These are phyloP conservation scores for Lordiphosa clarofinis DNA, from an alignment of 1,140 invertebrate genomes.

Conservation along the genomic window DNA sequence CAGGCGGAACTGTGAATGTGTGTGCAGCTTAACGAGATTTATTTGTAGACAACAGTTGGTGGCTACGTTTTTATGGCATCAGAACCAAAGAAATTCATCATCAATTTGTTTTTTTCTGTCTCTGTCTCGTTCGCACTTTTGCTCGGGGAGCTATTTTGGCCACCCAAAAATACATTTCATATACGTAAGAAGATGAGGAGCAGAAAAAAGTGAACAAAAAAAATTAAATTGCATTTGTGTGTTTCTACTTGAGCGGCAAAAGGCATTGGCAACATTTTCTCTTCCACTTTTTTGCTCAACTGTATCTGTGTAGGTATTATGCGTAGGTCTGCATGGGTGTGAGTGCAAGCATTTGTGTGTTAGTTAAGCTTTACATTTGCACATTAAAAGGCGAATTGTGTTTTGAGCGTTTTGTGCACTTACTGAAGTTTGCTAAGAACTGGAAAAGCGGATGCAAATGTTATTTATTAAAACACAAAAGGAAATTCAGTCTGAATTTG, in stretches of 20 bases:
- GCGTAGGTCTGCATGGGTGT: slow-evolving; percentile 2
- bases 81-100: slow-evolving; percentile 66
- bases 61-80: slow-evolving; percentile 68
- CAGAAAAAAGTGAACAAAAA: slow-evolving; percentile 37
- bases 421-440: too few species aligned
- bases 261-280: slow-evolving; percentile 23
- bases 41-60: slow-evolving; percentile 77
- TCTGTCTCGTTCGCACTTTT: neutral
- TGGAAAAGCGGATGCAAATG: too few species aligned
- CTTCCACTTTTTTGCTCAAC: neutral
- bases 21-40: slow-evolving; percentile 68
- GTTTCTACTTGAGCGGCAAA: slow-evolving; percentile 39
- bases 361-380: slow-evolving; percentile 74
- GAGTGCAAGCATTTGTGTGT: slow-evolving; percentile 23
- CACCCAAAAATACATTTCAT: slow-evolving; percentile 77
- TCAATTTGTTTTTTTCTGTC: slow-evolving; percentile 28
- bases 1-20: slow-evolving; percentile 13
- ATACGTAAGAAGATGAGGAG: slow-evolving; percentile 51
- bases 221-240: slow-evolving; percentile 78
- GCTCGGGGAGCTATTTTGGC: slow-evolving; percentile 58
- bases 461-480: slow-evolving; percentile 15
- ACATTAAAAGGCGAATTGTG: slow-evolving; percentile 77
- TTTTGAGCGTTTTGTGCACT: slow-evolving; percentile 53
- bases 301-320: slow-evolving; percentile 19
- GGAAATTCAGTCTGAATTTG: neutral